Conservation (phyloP, 1,140 invertebrate species). For the Neotoxoptera formosana region DNA sequence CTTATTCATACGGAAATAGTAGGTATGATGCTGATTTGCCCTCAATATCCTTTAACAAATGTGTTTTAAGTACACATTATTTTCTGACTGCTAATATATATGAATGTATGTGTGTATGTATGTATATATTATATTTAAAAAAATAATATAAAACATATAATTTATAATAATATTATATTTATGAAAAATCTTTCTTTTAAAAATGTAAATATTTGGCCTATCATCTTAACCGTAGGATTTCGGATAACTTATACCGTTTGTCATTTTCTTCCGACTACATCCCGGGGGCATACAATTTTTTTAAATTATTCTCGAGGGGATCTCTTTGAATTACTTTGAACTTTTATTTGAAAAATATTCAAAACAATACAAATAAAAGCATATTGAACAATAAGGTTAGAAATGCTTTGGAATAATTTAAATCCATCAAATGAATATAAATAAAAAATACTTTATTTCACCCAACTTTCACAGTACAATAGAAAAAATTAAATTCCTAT, state of each 20-base stretch:
- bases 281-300: background rate
- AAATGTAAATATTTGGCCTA: background rate
- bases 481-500: background rate
- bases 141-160: background rate
- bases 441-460: background rate
- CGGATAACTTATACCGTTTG: background rate
- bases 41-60: too few relatives aligned
- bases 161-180: too few relatives aligned
- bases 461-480: background rate
- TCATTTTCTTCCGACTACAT: background rate
- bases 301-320: constrained; percentile 6
- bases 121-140: background rate
- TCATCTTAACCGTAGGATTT: background rate
- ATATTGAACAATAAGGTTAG: background rate
- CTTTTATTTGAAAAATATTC: constrained; percentile 24
- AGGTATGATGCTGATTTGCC: background rate
- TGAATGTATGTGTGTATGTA: too few relatives aligned
- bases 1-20: background rate
- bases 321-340: background rate
- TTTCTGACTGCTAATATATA: background rate
- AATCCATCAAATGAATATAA: background rate
- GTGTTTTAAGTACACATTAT: background rate
- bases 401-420: background rate
- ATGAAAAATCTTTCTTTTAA: background rate
- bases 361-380: constrained; percentile 25